These are phyloP conservation scores for Scleropages formosus DNA, from an alignment of 2,797 vertebrate genomes.

Conservation along the genomic window DNA sequence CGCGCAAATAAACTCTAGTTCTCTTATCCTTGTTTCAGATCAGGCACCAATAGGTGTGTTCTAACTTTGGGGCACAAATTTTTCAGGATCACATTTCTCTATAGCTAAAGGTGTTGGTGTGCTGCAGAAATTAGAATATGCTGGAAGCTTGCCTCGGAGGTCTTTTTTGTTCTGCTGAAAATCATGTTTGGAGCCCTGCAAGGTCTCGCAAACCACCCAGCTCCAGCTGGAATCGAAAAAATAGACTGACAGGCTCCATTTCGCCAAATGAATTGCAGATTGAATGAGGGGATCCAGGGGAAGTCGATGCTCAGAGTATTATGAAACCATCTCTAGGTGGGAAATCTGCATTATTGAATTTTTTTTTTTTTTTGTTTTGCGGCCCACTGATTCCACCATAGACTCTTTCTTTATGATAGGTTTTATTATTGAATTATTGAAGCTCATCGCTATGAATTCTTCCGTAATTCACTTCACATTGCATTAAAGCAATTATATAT, in stretches of 20 bases:
- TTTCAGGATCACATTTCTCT: neutral
- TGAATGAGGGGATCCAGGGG: conserved; percentile 20
- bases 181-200: too few relatives aligned
- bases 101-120: neutral
- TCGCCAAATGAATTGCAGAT: conserved; percentile 35
- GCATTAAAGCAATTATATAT: conserved; percentile 53
- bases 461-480: conserved; percentile 57
- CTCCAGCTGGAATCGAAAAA: neutral
- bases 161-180: too few relatives aligned
- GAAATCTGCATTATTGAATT: conserved; percentile 44
- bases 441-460: conserved; percentile 41
- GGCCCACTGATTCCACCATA: neutral
- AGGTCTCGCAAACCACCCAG: neutral
- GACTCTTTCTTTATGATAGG: conserved; percentile 39
- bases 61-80: too few relatives aligned
- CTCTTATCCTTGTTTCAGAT: too few relatives aligned
- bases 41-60: too few relatives aligned
- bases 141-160: neutral
- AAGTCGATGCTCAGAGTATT: conserved; percentile 29
- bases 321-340: conserved; percentile 29
- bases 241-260: conserved; percentile 39
- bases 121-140: neutral
- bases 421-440: conserved; percentile 56
- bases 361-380: conserved; percentile 30
- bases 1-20: too few relatives aligned